phyloP scores from a whole-genome alignment of 1,140 invertebrate genomes.

The Chrysopa pallens region DNA sequence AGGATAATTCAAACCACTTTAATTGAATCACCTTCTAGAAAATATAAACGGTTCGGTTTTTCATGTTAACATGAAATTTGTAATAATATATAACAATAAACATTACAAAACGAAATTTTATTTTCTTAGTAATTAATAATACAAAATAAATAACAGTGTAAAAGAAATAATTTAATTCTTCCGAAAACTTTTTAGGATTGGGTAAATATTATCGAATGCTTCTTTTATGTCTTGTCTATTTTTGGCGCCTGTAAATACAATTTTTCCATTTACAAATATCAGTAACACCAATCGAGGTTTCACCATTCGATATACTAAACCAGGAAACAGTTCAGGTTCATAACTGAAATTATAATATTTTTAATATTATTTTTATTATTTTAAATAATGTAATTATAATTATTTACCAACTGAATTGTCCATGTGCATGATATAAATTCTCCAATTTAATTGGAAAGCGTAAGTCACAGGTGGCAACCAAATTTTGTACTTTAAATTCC shows the following conservation, averaged over 20 bases:
- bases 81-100: too few species aligned
- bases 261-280: conserved; percentile 96
- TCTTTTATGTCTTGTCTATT: conserved; percentile 82
- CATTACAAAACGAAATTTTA: too few species aligned
- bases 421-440: conserved; percentile 82
- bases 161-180: conserved; percentile 39
- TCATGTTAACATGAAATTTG: too few species aligned
- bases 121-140: neutral
- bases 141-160: neutral
- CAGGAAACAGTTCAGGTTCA: conserved; percentile 87
- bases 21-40: too few species aligned
- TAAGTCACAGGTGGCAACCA: conserved; percentile 95
- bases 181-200: conserved; percentile 87
- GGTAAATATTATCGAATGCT: conserved; percentile 90
- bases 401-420: conserved; percentile 75
- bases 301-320: conserved; percentile 94
- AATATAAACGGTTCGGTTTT: too few species aligned
- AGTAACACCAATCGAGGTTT: conserved; percentile 87
- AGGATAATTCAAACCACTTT: too few species aligned
- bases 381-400: neutral
- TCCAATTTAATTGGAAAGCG: conserved; percentile 95
- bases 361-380: neutral
- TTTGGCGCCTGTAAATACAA: conserved; percentile 93
- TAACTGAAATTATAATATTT: conserved; percentile 32
- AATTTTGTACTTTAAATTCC: conserved; percentile 98